Percentiles rank a stretch among this genome's conserved stretches.
Conservation (phyloP, 2,888 invertebrate genomes). For the Diplolepis rosae region DNA sequence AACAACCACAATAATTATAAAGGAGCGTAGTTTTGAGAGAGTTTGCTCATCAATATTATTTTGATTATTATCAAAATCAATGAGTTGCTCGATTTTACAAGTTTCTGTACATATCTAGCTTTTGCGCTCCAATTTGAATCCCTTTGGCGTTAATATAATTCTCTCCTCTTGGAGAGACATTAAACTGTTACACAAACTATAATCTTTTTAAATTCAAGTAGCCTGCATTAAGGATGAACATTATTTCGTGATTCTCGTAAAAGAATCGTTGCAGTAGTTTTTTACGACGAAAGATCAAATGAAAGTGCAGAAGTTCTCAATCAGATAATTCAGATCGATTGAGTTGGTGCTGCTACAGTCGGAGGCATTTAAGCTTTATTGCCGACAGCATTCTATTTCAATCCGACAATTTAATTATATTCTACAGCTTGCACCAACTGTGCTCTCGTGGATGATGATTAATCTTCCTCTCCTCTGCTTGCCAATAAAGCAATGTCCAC, state of each 20-base stretch:
- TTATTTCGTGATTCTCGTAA: background rate
- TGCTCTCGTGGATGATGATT: constrained; percentile 43
- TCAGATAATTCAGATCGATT: constrained; percentile 23
- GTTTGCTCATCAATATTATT: too few species aligned
- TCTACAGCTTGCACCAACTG: constrained; percentile 20
- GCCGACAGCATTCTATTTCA: constrained; percentile 25
- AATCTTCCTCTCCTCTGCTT: constrained; percentile 41
- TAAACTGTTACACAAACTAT: background rate
- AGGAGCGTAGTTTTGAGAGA: too few species aligned
- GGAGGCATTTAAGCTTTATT: constrained; percentile 7
- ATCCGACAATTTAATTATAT: constrained; percentile 23
- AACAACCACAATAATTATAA: too few species aligned
- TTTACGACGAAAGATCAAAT: constrained; percentile 10
- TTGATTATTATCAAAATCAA: too few species aligned
- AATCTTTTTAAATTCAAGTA: background rate
- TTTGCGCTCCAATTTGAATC: background rate
- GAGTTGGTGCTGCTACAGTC: constrained; percentile 2
- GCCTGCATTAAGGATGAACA: background rate
- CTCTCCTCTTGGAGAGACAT: background rate
- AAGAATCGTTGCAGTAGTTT: background rate
- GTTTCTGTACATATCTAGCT: too few species aligned
- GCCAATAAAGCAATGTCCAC: constrained; percentile 46
- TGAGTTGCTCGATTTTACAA: too few species aligned
- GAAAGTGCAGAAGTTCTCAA: background rate
- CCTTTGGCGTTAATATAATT: too few species aligned